phyloP scores from a whole-genome alignment of 2,888 invertebrate genomes.

The Caenorhabditis auriculariae region DNA sequence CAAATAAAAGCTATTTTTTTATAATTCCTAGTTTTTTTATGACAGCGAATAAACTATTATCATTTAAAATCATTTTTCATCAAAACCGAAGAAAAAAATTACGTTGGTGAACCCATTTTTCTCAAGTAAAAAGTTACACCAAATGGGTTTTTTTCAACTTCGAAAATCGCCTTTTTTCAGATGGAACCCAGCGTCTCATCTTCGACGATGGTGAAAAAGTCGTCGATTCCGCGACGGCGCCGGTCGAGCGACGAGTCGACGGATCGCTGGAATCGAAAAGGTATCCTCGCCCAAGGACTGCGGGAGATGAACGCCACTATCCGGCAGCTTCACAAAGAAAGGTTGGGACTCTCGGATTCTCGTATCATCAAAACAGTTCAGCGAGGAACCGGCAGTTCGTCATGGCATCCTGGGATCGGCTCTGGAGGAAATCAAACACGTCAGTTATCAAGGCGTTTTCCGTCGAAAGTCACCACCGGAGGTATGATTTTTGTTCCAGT shows the following conservation, averaged over 20 bases:
- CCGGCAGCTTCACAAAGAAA: neutral
- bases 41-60: too few species aligned
- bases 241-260: too few species aligned
- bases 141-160: neutral
- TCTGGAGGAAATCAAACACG: conserved; percentile 33
- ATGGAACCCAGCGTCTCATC: too few species aligned
- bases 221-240: too few species aligned
- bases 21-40: too few species aligned
- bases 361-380: conserved; percentile 3
- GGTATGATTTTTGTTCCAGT: conserved; percentile 2
- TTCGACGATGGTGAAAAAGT: too few species aligned
- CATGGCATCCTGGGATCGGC: conserved; percentile 51
- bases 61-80: too few species aligned
- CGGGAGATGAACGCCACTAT: neutral
- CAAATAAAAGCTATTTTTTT: too few species aligned
- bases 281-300: neutral
- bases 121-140: neutral
- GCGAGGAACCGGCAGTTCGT: conserved; percentile 27
- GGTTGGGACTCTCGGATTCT: neutral
- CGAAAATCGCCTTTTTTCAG: conserved; percentile 6
- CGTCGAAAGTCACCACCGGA: conserved; percentile 14
- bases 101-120: neutral
- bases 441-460: conserved; percentile 16
- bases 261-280: too few species aligned
- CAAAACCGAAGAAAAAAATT: too few species aligned